Conservation (phyloP, 2,113 vertebrate genomes). For the Spea multiplicata region DNA sequence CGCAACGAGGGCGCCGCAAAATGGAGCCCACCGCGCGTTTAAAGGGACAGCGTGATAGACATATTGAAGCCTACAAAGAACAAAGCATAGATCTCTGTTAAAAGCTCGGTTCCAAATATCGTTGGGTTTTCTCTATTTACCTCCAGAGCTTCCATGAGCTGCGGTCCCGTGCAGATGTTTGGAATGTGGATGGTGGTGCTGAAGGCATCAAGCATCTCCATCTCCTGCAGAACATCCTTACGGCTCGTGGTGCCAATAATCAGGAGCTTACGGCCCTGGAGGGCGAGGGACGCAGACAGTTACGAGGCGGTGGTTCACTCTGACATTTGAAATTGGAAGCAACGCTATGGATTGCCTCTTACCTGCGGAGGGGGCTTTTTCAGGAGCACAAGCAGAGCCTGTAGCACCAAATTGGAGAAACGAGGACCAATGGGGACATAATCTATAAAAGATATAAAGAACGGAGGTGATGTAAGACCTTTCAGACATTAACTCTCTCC, state of each 20-base stretch:
- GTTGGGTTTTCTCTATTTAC: conserved; percentile 51
- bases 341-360: conserved; percentile 49
- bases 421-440: conserved; percentile 94
- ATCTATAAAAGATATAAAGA: conserved; percentile 69
- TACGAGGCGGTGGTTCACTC: too few species aligned
- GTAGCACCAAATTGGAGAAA: conserved; percentile 93
- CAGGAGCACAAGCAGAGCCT: conserved; percentile 89
- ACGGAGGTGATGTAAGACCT: neutral
- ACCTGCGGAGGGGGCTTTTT: conserved; percentile 95
- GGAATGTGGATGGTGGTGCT: conserved; percentile 93
- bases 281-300: neutral
- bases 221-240: conserved; percentile 93
- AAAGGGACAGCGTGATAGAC: too few species aligned
- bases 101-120: too few species aligned
- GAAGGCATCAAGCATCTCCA: conserved; percentile 94
- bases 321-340: neutral
- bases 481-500: too few species aligned
- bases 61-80: too few species aligned
- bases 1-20: too few species aligned
- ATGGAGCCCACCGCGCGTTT: too few species aligned
- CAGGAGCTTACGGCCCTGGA: conserved; percentile 90
- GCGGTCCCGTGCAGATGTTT: conserved; percentile 83
- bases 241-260: conserved; percentile 96
- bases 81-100: too few species aligned
- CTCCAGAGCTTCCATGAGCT: conserved; percentile 89